Conservation (phyloP, 2,888 invertebrate genomes). For the Adelphocoris suturalis region DNA sequence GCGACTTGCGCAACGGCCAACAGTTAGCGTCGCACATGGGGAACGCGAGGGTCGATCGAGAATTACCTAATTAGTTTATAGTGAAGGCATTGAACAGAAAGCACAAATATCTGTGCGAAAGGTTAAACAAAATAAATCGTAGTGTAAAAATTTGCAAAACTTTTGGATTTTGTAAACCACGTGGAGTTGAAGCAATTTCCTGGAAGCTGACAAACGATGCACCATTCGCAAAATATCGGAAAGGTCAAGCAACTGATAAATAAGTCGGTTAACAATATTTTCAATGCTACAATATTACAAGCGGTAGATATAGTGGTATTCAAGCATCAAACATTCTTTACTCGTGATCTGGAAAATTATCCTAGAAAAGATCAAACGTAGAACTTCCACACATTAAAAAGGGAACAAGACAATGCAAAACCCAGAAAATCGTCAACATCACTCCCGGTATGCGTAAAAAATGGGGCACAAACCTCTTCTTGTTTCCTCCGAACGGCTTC, state of each 20-base stretch:
- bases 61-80: too few species aligned
- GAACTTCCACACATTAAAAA: background rate
- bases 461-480: slow-evolving; percentile 70
- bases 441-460: slow-evolving; percentile 9
- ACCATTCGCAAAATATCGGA: background rate
- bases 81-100: too few species aligned
- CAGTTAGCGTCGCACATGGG: too few species aligned
- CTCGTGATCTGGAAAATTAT: background rate
- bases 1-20: too few species aligned
- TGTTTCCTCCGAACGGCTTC: slow-evolving; percentile 73
- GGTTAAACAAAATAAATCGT: too few species aligned
- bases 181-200: too few species aligned
- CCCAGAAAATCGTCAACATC: background rate
- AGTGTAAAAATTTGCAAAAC: too few species aligned
- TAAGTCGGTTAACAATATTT: background rate
- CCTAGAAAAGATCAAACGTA: background rate
- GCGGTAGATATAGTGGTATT: slow-evolving; percentile 10
- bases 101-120: too few species aligned
- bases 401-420: slow-evolving; percentile 15
- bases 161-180: too few species aligned
- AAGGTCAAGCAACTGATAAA: background rate
- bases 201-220: background rate
- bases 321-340: background rate
- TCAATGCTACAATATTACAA: background rate
- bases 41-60: too few species aligned